Evolutionary conservation across 2,888 invertebrate genomes (phyloP).

Genomic region (Meandrusa payeni): DNA sequence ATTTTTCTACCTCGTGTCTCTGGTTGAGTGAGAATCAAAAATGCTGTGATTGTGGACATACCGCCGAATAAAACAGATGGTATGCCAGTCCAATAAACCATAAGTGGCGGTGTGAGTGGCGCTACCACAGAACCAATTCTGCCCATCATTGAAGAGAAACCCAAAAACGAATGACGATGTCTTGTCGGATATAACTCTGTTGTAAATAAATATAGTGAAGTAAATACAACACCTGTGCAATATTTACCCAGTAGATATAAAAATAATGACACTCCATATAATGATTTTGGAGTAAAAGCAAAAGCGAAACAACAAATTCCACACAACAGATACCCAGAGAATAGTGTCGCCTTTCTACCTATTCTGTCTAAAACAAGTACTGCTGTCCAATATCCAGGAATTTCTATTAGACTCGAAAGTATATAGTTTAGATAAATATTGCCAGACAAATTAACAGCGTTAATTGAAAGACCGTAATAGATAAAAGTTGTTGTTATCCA

Average conservation of each 20-base stretch:
- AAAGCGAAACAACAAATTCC: slow-evolving; percentile 76
- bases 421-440: slow-evolving; percentile 89
- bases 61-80: slow-evolving; percentile 64
- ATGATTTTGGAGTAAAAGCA: slow-evolving; percentile 65
- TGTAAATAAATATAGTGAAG: slow-evolving; percentile 84
- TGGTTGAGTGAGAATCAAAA: slow-evolving; percentile 64
- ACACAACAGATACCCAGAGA: slow-evolving; percentile 62
- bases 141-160: slow-evolving; percentile 86
- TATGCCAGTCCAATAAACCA: slow-evolving; percentile 68
- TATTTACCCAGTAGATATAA: slow-evolving; percentile 83
- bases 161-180: slow-evolving; percentile 84
- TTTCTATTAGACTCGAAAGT: slow-evolving; percentile 82
- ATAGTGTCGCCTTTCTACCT: slow-evolving; percentile 73
- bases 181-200: slow-evolving; percentile 87
- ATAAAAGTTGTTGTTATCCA: slow-evolving; percentile 90
- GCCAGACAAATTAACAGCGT: slow-evolving; percentile 87
- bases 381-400: slow-evolving; percentile 85
- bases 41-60: slow-evolving; percentile 55
- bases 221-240: slow-evolving; percentile 83
- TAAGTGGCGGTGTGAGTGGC: slow-evolving; percentile 84
- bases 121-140: slow-evolving; percentile 85
- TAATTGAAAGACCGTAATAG: slow-evolving; percentile 89
- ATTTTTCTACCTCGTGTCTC: slow-evolving; percentile 63
- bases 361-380: slow-evolving; percentile 82
- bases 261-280: slow-evolving; percentile 48